Base-by-base conservation (phyloP, 2,797 vertebrate genomes). In the Xiphophorus birchmanni region DNA sequence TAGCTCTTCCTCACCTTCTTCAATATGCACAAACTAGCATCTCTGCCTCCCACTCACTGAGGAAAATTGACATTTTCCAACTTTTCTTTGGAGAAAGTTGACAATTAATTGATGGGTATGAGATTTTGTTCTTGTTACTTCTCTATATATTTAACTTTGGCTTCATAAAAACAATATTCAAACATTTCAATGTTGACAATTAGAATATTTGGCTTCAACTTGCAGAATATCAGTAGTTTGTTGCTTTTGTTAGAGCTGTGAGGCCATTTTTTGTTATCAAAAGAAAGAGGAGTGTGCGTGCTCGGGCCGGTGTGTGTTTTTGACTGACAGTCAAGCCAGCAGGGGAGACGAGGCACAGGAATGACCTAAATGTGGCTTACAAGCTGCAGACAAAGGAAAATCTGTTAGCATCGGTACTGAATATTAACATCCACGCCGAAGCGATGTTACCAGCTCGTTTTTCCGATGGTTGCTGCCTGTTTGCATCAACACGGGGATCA, bases 1-100 rank as follows among this genome's bases (percentile, higher is more conserved):
- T 90, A 80, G 15, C 75, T 71, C 82, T 73, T 47, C 50, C 87
- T 85, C 84, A 77, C 81, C 82, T 84, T 86, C 80, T 84, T 88
- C 84, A 85, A 76, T 85, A 88, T 87, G 88, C 82, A 86, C 77
- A 29, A 60, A 86, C 71, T 5, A 47, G 26, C 83, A 76, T 81
- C 85, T 82, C 50, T 4, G 71, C 81, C 78, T 77, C 87, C 84
- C 79, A 13, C 84, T 74, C 78, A 0, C n/a, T 44, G 48, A 32
- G 23, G 32, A 0, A 54, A 79, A 76, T 73, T 12, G 1, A 29
- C 42, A 63, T 81, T 79, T 42, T 83, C 23, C 56, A 60, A 73
- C 47, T 13, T n/a, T 71, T 58, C 65, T 77, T 81, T 65, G 26
- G 32, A 52, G 79, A 52, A 84, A 35, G 40, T 80, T 86, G 60